Evolutionary conservation across 2,888 invertebrate genomes (phyloP).

Genomic region (Meiosimyza decipiens): DNA sequence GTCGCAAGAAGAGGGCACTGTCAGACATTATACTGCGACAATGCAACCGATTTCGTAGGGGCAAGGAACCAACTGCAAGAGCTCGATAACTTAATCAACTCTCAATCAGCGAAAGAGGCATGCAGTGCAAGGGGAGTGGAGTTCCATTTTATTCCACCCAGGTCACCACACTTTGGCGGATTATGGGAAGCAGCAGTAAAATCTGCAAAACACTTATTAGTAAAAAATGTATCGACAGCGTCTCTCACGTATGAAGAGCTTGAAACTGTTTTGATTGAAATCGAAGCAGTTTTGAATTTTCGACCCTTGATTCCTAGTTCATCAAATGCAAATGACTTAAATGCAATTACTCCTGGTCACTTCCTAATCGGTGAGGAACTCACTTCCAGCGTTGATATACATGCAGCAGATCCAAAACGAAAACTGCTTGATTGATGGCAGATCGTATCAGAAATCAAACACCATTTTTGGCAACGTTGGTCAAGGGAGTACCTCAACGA

Average conservation of each 20-base stretch:
- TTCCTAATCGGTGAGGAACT: too few species aligned
- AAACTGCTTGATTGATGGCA: too few species aligned
- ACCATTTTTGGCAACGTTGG: too few species aligned
- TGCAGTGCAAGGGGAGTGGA: neutral
- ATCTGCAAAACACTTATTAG: neutral
- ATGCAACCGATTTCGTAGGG: neutral
- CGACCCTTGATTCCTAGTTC: neutral
- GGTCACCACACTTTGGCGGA: neutral
- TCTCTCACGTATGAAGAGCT: neutral
- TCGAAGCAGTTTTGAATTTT: neutral
- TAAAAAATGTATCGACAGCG: neutral
- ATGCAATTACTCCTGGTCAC: too few species aligned
- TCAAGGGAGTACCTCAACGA: too few species aligned
- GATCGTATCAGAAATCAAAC: too few species aligned
- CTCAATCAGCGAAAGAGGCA: too few species aligned
- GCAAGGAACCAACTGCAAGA: too few species aligned
- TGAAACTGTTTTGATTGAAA: neutral
- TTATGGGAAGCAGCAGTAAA: neutral
- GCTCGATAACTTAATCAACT: too few species aligned
- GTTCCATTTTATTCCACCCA: neutral
- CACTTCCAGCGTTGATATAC: too few species aligned
- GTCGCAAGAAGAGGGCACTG: conserved; percentile 27
- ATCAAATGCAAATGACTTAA: neutral
- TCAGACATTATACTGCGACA: too few species aligned
- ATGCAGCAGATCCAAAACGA: too few species aligned